Evolutionary conservation across 2,113 vertebrate species (phyloP).

Genomic region (Coptodon rendalli): DNA sequence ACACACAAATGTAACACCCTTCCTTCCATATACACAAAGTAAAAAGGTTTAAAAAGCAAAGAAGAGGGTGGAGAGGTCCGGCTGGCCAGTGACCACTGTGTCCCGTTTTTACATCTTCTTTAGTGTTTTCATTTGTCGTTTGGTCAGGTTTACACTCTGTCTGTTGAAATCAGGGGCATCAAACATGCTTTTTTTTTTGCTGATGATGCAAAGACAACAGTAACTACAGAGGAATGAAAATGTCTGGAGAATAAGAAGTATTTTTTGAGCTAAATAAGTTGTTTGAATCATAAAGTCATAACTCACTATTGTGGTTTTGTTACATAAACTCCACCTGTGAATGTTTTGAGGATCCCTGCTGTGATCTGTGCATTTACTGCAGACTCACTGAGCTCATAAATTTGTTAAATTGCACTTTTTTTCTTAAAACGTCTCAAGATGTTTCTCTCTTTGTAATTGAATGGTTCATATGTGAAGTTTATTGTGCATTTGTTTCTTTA

Average conservation of each 20-base stretch:
- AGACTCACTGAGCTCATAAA: background rate
- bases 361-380: background rate
- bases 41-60: background rate
- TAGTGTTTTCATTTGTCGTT: background rate
- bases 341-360: background rate
- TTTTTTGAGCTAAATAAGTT: background rate
- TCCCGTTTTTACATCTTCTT: background rate
- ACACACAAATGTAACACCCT: fast-evolving
- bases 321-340: too few species aligned
- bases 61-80: background rate
- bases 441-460: fast-evolving
- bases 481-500: background rate
- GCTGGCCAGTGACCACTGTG: fast-evolving
- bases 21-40: fast-evolving
- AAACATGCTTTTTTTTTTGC: background rate
- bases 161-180: background rate
- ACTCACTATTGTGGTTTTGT: background rate
- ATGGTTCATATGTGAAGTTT: background rate
- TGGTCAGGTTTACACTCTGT: background rate
- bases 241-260: background rate
- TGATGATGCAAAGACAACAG: background rate
- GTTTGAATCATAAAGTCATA: background rate
- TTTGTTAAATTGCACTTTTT: background rate
- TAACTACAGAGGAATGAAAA: background rate
- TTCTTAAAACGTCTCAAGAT: background rate